Evolutionary conservation across 2,888 invertebrate genomes (phyloP).

Genomic region (Macrophya alboannulata): DNA sequence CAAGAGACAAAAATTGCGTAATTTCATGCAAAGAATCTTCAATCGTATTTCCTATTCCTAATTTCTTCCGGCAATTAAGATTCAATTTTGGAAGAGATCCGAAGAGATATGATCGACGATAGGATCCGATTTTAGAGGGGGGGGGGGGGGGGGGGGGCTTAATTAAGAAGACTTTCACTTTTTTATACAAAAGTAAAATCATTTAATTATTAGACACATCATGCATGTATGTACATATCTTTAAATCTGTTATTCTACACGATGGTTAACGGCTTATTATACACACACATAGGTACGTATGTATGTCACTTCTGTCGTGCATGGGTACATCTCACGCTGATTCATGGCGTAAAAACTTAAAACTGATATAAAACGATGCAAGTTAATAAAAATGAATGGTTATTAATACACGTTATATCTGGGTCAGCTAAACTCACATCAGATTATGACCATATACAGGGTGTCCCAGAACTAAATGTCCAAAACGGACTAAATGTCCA

Average conservation of each 20-base stretch:
- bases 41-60: not conserved
- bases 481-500: no score
- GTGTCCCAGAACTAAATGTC: no score
- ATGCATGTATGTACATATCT: not conserved
- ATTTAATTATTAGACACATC: not conserved
- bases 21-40: no score
- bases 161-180: slow-evolving; percentile 8
- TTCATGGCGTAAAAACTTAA: not conserved
- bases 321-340: not conserved
- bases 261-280: slow-evolving; percentile 18
- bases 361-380: slow-evolving; percentile 11
- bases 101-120: not conserved
- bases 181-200: not conserved
- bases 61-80: not conserved
- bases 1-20: no score
- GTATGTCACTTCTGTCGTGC: not conserved
- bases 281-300: not conserved
- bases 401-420: not conserved
- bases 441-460: slow-evolving; percentile 36
- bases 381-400: slow-evolving; percentile 33
- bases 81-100: not conserved
- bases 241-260: not conserved
- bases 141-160: no score
- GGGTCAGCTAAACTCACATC: slow-evolving; percentile 14
- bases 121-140: no score